phyloP scores from a whole-genome alignment of 2,888 invertebrate species.

The Lamproptera curius region DNA sequence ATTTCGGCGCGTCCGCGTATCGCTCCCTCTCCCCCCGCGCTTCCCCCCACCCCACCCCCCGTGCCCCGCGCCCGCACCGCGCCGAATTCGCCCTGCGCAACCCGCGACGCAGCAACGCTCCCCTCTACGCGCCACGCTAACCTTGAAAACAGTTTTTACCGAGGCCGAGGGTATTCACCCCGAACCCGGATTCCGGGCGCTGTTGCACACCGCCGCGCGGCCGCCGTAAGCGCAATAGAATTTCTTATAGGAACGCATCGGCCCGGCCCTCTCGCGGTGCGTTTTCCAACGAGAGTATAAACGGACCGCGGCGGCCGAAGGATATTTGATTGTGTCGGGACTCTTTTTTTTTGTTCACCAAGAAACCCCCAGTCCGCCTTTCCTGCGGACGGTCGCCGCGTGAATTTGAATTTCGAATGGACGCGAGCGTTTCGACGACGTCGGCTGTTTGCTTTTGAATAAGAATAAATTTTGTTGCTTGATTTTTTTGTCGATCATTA shows the following conservation, averaged over 20 bases:
- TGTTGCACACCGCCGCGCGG: conserved; percentile 57
- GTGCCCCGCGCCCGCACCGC: conserved; percentile 52
- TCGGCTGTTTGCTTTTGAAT: no score
- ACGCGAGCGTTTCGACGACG: not conserved
- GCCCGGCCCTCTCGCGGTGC: conserved; percentile 34
- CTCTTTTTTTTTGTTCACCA: no score
- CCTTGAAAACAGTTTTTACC: conserved; percentile 79
- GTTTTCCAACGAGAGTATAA: conserved; percentile 50
- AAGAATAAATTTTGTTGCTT: no score
- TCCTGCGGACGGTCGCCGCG: conserved; percentile 45
- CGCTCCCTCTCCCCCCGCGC: conserved; percentile 11
- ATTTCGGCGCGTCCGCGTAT: conserved; percentile 70
- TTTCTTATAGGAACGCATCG: conserved; percentile 54
- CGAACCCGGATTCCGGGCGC: conserved; percentile 71
- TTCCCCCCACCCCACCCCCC: conserved; percentile 41
- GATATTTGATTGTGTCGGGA: conserved; percentile 62
- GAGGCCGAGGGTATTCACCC: conserved; percentile 77
- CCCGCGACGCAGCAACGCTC: conserved; percentile 57
- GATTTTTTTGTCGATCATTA: no score
- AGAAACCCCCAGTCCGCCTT: conserved; percentile 62
- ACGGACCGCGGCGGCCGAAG: conserved; percentile 60
- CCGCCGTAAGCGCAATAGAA: conserved; percentile 36
- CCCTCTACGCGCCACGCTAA: conserved; percentile 68
- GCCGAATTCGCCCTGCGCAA: conserved; percentile 65
- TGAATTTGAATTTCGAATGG: conserved; percentile 11